These are phyloP conservation scores for Gonatopus flavifemur DNA, from an alignment of 1,140 invertebrate species.

Conservation along the genomic window DNA sequence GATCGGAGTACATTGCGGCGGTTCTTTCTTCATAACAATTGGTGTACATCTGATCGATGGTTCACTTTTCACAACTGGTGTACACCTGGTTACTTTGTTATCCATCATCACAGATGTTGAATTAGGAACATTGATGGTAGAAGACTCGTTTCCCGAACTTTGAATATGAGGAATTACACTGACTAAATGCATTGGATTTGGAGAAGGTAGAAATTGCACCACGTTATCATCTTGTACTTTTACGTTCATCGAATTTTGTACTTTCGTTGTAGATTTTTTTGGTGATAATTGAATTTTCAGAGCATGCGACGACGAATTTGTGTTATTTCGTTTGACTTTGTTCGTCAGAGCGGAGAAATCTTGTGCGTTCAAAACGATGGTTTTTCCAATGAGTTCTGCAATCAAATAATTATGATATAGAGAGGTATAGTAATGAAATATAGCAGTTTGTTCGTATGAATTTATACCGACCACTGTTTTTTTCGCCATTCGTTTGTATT, in stretches of 20 bases:
- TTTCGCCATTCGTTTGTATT: constrained; percentile 29
- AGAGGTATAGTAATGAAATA: no score
- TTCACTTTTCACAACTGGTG: constrained; percentile 31
- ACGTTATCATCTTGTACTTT: constrained; percentile 10
- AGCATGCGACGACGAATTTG: constrained; percentile 23
- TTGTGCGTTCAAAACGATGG: constrained; percentile 56
- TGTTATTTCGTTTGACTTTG: constrained; percentile 42
- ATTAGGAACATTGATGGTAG: constrained; percentile 10
- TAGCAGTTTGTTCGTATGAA: no score
- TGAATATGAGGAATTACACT: constrained; percentile 27
- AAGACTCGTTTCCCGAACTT: constrained; percentile 7
- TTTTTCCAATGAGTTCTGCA: constrained; percentile 49
- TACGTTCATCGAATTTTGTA: constrained; percentile 23
- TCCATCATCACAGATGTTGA: constrained; percentile 20
- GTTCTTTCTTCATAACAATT: constrained; percentile 38
- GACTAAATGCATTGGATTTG: constrained; percentile 32
- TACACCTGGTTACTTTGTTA: constrained; percentile 11
- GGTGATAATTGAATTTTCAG: constrained; percentile 38
- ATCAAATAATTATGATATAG: no score
- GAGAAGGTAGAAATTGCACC: constrained; percentile 19
- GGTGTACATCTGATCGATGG: constrained; percentile 22
- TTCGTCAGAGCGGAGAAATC: constrained; percentile 58
- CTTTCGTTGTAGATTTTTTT: constrained; percentile 13
- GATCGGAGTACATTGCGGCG: constrained; percentile 34
- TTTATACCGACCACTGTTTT: constrained; percentile 15